Percentiles rank a stretch among this genome's conserved stretches.
These are phyloP conservation scores for Eupsittula cactorum DNA, from an alignment of 2,113 vertebrate genomes.

Conservation along the genomic window DNA sequence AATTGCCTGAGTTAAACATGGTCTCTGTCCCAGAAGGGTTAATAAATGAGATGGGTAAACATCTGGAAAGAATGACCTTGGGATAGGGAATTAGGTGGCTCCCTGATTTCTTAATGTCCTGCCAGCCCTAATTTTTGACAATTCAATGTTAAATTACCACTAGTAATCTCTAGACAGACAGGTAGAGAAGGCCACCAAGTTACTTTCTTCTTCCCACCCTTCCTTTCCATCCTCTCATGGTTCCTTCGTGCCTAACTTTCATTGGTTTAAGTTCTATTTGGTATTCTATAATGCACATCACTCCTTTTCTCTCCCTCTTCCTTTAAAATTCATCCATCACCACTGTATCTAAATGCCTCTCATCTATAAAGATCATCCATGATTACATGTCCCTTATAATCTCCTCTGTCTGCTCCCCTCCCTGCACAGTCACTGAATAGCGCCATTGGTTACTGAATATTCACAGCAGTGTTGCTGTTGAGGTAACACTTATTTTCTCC, in stretches of 20 bases:
- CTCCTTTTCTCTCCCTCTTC: background rate
- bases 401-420: background rate
- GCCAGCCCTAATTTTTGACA: background rate
- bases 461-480: constrained; percentile 5
- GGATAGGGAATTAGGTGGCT: background rate
- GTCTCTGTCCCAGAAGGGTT: background rate
- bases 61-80: background rate
- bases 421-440: background rate
- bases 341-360: background rate
- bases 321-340: background rate
- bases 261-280: background rate
- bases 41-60: background rate
- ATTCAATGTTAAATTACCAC: background rate
- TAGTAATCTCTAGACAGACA: background rate
- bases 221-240: background rate
- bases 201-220: background rate
- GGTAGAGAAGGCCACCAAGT: background rate
- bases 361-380: background rate
- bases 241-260: background rate
- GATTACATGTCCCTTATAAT: background rate
- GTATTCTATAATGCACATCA: background rate
- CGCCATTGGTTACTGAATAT: background rate
- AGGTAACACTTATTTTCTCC: constrained; percentile 30
- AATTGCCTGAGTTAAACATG: background rate
- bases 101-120: background rate